Conservation (phyloP, 2,888 invertebrate genomes). For the Autographa gamma region DNA sequence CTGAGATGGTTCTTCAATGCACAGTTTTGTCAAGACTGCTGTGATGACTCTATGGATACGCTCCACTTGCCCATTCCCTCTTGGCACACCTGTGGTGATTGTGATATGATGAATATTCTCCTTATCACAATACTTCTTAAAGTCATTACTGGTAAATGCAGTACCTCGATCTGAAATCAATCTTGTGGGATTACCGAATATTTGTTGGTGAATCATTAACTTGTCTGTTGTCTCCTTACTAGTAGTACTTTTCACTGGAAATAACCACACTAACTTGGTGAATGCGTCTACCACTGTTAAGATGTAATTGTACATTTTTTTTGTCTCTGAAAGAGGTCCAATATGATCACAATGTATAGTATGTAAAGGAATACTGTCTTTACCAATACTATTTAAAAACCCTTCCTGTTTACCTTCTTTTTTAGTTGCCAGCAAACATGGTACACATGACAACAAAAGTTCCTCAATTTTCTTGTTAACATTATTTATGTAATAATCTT, state of each 20-base stretch:
- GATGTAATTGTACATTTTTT: slow-evolving; percentile 48
- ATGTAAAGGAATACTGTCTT: slow-evolving; percentile 26
- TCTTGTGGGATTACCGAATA: neutral
- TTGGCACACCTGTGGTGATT: slow-evolving; percentile 54
- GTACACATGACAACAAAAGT: slow-evolving; percentile 39
- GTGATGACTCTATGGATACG: slow-evolving; percentile 39
- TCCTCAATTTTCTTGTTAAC: slow-evolving; percentile 42
- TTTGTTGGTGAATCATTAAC: neutral
- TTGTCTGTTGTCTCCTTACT: slow-evolving; percentile 5
- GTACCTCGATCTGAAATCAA: neutral
- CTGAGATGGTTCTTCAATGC: neutral
- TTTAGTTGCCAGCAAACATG: slow-evolving; percentile 48
- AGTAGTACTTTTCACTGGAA: slow-evolving; percentile 39
- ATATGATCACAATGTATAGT: slow-evolving; percentile 19
- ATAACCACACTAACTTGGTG: slow-evolving; percentile 53
- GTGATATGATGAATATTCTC: slow-evolving; percentile 43
- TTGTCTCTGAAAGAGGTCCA: slow-evolving; percentile 42
- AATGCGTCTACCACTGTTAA: slow-evolving; percentile 39
- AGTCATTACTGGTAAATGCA: slow-evolving; percentile 26
- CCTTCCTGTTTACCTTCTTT: slow-evolving; percentile 57
- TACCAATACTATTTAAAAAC: neutral
- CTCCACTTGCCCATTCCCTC: slow-evolving; percentile 57
- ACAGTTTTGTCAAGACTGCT: slow-evolving; percentile 7
- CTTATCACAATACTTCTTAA: slow-evolving; percentile 41
- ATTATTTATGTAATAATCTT: slow-evolving; percentile 61